Conservation (phyloP, 2,113 vertebrate species). For the Catagonus wagneri region DNA sequence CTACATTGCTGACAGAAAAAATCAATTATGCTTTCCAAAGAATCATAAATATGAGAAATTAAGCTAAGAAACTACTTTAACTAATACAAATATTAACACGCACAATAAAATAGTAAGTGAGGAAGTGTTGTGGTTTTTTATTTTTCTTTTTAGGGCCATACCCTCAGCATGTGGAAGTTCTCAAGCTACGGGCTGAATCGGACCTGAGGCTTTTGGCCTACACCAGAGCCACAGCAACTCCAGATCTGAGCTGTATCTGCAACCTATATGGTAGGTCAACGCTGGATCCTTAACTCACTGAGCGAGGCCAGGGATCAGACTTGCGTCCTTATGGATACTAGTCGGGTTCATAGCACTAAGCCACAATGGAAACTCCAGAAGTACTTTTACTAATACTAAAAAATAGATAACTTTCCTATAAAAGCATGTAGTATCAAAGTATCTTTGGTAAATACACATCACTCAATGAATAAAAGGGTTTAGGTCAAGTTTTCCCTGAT, state of each 20-base stretch:
- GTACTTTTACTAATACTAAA: not conserved
- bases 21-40: not conserved
- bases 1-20: not conserved
- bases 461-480: not conserved
- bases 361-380: too few species aligned
- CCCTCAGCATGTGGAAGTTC: too few species aligned
- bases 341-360: too few species aligned
- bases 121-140: not conserved
- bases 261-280: too few species aligned
- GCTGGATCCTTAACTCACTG: too few species aligned
- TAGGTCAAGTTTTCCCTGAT: not conserved
- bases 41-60: not conserved
- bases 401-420: not conserved
- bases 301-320: too few species aligned
- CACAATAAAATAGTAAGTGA: not conserved
- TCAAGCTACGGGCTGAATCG: too few species aligned
- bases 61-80: constrained; percentile 50
- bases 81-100: not conserved
- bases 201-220: too few species aligned
- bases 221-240: too few species aligned
- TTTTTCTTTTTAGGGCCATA: too few species aligned
- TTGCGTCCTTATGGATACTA: too few species aligned
- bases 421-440: not conserved
- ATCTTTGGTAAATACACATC: not conserved
- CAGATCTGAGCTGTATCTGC: too few species aligned